Evolutionary conservation across 2,888 invertebrate species (phyloP), one percentile per base, ranked within the genome.

Genomic region (Chrysotoxum bicinctum): DNA sequence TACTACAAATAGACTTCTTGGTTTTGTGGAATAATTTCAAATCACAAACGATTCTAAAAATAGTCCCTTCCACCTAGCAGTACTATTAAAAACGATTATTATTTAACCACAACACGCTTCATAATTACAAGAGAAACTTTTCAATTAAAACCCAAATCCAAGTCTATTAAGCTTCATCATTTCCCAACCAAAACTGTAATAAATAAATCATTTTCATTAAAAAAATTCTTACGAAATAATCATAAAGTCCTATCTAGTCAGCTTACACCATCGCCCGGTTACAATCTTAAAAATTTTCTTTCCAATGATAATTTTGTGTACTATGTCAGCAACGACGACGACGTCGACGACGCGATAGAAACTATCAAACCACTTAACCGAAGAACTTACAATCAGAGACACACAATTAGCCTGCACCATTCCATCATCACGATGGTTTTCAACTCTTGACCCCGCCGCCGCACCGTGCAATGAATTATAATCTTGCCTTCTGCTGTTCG

Each of bases 191-290:
- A 50, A 54, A 37, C 19, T 52, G 40, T 43, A 78, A 35, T 43
- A 78, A 35, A 58, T 73, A 85, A 81, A 74, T 85, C 80, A 81
- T 76, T 76, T 85, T 76, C 48, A 84, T 80, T 84, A 10, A 2
- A 60, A 68, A 73, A 2, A 50, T 1, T 54, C 68, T 77, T 77
- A 78, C 74, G 78, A 80, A 75, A 80, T 69, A 45, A 48, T 60
- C 23, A 40, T 19, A 23, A 14, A 23, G n/a, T 21, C 26, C 35
- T 56, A 10, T 37, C 52, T 26, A 30, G 16, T 14, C 68, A 56
- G 77, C 73, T 77, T 73, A 73, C 84, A 76, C 75, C 80, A 81
- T 73, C 50, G n/a, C 14, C 19, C 3, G 26, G 50, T 54, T 45
- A 23, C 45, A 68, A 54, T 64, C 68, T 75, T 52, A 62, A 60